These are phyloP conservation scores for Pipistrellus nathusii DNA, from an alignment of 2,797 vertebrate species.

Conservation along the genomic window DNA sequence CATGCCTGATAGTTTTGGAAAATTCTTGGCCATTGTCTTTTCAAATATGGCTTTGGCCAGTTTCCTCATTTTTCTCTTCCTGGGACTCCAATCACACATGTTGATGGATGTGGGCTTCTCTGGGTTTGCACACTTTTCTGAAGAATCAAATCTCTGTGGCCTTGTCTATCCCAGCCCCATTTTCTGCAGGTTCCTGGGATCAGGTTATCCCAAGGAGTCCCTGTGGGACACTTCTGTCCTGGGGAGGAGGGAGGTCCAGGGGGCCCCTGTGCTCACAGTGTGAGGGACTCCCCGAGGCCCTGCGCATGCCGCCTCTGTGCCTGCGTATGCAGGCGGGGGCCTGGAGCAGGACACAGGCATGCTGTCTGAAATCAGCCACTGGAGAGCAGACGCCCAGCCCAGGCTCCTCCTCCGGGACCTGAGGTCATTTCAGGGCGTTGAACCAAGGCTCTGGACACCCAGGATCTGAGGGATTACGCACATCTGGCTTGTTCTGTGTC, in stretches of 20 bases:
- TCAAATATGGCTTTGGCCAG: neutral
- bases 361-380: neutral
- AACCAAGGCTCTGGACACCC: neutral
- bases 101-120: neutral
- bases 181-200: neutral
- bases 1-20: neutral
- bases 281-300: accelerated
- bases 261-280: too few relatives aligned
- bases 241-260: too few relatives aligned
- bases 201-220: neutral
- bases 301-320: neutral
- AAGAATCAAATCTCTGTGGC: neutral
- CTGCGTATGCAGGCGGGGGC: accelerated
- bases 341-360: neutral
- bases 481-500: neutral
- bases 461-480: neutral
- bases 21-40: neutral
- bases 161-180: neutral
- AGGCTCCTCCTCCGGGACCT: too few relatives aligned
- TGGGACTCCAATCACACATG: neutral
- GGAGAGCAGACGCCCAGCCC: neutral
- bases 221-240: neutral
- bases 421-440: neutral
- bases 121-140: neutral
- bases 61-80: neutral